Percentiles rank a stretch among this genome's conserved stretches.
These are phyloP conservation scores for Corythornis leucogaster DNA, from an alignment of 2,797 vertebrate species.

Conservation along the genomic window DNA sequence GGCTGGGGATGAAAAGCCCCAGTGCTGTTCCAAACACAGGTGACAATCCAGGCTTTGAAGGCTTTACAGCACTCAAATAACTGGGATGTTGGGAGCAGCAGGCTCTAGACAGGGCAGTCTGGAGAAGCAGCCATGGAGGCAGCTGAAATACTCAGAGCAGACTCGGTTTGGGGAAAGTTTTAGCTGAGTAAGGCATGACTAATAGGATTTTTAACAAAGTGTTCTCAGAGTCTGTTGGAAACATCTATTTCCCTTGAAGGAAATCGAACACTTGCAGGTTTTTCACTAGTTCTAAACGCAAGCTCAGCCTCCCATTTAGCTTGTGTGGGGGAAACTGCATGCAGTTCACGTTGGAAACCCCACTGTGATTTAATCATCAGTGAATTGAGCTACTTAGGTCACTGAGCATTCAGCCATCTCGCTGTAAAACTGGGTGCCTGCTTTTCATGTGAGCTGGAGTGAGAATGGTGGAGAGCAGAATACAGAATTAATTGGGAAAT, in stretches of 20 bases:
- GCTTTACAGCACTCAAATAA: not conserved
- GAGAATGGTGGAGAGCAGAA: not conserved
- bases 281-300: not conserved
- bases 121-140: not conserved
- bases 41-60: not conserved
- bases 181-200: not conserved
- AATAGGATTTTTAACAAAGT: not conserved
- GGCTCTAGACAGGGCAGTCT: not conserved
- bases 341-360: not conserved
- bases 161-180: not conserved
- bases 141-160: not conserved
- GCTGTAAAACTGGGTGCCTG: not conserved
- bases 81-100: not conserved
- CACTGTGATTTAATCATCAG: not conserved
- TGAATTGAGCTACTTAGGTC: not conserved
- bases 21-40: not conserved
- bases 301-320: not conserved
- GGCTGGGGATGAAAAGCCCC: not conserved
- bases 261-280: not conserved
- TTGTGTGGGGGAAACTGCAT: not conserved
- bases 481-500: not conserved
- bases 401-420: not conserved
- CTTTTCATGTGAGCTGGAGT: conserved; percentile 2
- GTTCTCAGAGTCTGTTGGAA: not conserved
- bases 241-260: not conserved